Base-by-base conservation (phyloP, 2,113 vertebrate species). In the Ceyx cyanopectus region DNA sequence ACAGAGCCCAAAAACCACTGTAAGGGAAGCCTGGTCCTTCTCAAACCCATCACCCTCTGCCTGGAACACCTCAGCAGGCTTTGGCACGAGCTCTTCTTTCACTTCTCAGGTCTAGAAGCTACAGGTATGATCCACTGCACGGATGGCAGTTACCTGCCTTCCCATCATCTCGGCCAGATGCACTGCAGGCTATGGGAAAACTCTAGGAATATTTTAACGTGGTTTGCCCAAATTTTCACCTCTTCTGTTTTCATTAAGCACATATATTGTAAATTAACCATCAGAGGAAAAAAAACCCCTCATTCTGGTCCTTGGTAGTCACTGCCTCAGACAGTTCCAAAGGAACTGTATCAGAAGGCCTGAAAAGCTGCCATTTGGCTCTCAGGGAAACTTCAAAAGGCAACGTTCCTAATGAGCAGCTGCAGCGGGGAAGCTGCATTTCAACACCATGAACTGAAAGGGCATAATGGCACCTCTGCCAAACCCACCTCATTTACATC, bases 401-500 rank as follows among this genome's bases (percentile, higher is more conserved):
- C 94, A 54, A 26, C 6, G 63, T 12, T 79, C 56, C 93, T 89
- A 94, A 97, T 29, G 97, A 97, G 95, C 96, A 97, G 96, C 97
- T 98, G 97, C 97, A 94, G 80, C 45, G 66, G 83, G 95, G 90
- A 94, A 91, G 93, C 90, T 65, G 96, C 78, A 87, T 94, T 91
- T 97, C 96, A 95, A 94, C 94, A 86, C 61, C 75, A 20, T 18
- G 65, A 94, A 45, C 94, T 45, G 62, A 95, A 97, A 89, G 93
- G 79, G 43, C 79, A 86, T 17, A 62, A 95, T 50, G 91, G 95
- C 91, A 81, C 83, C 12, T 57, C 79, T 7, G 73, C 95, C 85
- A 87, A 86, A 2, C 57, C 94, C 96, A 82, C 67, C 91, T 95
- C 37, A 97, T 97, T 97, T 96, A 92, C 95, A 96, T 96, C 96